Evolutionary conservation across 2,113 vertebrate genomes (phyloP).

Genomic region (Gulo gulo): DNA sequence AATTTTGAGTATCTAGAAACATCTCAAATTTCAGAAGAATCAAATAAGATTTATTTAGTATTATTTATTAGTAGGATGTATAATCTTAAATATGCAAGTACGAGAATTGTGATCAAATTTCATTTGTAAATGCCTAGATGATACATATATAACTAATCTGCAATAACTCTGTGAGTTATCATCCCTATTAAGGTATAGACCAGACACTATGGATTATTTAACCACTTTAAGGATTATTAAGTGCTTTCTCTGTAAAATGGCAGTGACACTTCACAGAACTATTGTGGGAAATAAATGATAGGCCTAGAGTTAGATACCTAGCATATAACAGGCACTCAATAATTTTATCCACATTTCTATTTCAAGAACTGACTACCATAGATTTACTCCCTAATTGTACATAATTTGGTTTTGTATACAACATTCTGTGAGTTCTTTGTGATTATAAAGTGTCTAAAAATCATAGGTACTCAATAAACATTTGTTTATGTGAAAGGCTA

Average conservation of each 20-base stretch:
- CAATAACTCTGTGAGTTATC: background rate
- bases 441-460: background rate
- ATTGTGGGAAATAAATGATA: background rate
- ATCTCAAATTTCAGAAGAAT: conserved; percentile 15
- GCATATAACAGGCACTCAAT: background rate
- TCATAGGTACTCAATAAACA: background rate
- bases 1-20: background rate
- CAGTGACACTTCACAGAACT: background rate
- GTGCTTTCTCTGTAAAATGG: background rate
- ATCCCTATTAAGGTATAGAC: background rate
- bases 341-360: background rate
- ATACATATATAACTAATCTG: background rate
- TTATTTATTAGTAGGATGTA: background rate
- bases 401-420: background rate
- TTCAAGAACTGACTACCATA: background rate
- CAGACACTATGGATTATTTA: background rate
- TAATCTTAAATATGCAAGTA: background rate
- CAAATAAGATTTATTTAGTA: background rate
- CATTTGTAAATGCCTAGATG: background rate
- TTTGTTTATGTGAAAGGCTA: background rate
- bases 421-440: background rate
- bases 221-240: background rate
- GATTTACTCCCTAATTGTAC: background rate
- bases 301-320: background rate
- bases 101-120: background rate